Base-by-base conservation (phyloP, 2,113 vertebrate species). In the Corvus cornix region DNA sequence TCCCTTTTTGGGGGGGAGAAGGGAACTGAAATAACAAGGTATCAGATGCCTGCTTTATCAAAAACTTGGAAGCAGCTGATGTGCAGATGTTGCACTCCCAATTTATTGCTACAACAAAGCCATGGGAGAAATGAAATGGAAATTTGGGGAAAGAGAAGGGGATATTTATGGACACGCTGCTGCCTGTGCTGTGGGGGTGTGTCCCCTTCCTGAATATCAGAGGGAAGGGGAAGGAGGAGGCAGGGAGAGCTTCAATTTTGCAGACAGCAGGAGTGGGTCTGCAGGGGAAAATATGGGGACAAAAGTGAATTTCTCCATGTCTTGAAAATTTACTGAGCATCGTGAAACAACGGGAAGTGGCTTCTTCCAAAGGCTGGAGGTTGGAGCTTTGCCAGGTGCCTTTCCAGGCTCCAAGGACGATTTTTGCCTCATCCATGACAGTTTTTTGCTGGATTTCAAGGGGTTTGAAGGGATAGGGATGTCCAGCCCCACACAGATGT, bases 41-140 rank as follows among this genome's bases (percentile, higher is more conserved):
- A 39, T 81, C 74, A 35, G 52, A 92, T 46, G 81, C n/a, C n/a
- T 96, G 67, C 52, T 95, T 95, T 90, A 94, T 93, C 90, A 94
- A 77, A 95, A 87, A 33, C 83, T 96, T 95, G 91, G 89, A 96
- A 95, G 58, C 77, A 66, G 33, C 76, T 58, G 53, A 72, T 78
- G 82, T 79, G 48, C 31, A 82, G 92, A 68, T 7, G 49, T 63
- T 58, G 7, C 64, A 41, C 3, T 37, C 56, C 49, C 94, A 69
- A 96, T 96, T 95, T 94, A 96, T 96, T 92, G 79, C 85, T 67
- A 14, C 79, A 80, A 60, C 90, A 87, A 87, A 93, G 72, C 46
- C 33, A 18, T 35, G 77, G 89, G 58, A 30, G 75, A 15, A n/a
- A 94, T 58, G 93, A 86, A 79, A 74, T 5, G 5, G 60, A 75